Evolutionary conservation across 2,113 vertebrate genomes (phyloP).

Genomic region (Cyanistes caeruleus): DNA sequence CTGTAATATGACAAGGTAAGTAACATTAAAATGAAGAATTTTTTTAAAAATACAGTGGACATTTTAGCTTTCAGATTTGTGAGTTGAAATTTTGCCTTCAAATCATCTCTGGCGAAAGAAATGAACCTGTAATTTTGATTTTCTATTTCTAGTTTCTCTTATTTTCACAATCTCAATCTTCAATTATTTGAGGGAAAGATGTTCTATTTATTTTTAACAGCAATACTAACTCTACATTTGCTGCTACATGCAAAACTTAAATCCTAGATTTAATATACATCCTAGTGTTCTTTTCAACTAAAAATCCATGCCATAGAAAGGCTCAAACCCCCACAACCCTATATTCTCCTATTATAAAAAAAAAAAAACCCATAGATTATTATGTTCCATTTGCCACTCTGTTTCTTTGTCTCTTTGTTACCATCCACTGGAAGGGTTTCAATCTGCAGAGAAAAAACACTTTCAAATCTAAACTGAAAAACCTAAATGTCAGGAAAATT

Average conservation of each 20-base stretch:
- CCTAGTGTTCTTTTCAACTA: neutral
- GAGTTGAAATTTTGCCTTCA: neutral
- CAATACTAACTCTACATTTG: neutral
- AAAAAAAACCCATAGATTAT: slow-evolving; percentile 6
- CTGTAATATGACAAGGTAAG: neutral
- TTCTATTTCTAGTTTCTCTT: neutral
- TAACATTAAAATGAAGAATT: neutral
- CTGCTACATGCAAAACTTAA: neutral
- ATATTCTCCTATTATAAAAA: neutral
- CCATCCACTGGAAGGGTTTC: slow-evolving; percentile 44
- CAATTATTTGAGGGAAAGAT: neutral
- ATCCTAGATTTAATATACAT: neutral
- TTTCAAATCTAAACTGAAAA: slow-evolving; percentile 53
- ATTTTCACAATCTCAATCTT: slow-evolving; percentile 12
- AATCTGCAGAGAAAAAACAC: neutral
- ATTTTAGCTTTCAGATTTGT: neutral
- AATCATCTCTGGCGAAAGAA: neutral
- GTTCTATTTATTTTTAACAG: neutral
- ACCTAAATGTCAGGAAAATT: slow-evolving; percentile 45
- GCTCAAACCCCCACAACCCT: neutral
- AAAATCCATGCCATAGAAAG: neutral
- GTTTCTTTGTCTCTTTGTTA: slow-evolving; percentile 41
- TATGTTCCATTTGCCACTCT: slow-evolving; percentile 9
- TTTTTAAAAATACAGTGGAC: neutral
- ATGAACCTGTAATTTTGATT: neutral